These are phyloP conservation scores for Drosophila subsilvestris DNA, from an alignment of 2,888 invertebrate species.

Conservation along the genomic window DNA sequence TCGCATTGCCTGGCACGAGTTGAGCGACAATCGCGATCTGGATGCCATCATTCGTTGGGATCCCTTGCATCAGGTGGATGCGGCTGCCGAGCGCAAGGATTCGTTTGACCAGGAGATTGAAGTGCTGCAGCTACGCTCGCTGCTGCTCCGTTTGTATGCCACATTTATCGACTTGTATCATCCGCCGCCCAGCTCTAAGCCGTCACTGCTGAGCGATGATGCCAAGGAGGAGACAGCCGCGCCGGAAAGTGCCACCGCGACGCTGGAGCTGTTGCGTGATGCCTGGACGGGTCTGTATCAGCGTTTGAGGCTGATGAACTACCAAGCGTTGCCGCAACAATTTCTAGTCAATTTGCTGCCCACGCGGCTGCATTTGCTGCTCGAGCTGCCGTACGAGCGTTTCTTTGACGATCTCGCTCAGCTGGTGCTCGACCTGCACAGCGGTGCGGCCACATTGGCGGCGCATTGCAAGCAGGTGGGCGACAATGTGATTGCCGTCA, in stretches of 20 bases:
- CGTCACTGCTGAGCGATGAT: background rate
- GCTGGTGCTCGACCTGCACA: constrained; percentile 82
- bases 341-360: constrained; percentile 84
- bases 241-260: constrained; percentile 63
- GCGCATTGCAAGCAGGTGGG: constrained; percentile 78
- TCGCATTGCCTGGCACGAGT: constrained; percentile 86
- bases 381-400: constrained; percentile 82
- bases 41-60: constrained; percentile 89
- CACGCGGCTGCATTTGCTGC: constrained; percentile 81
- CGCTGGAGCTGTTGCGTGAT: constrained; percentile 77
- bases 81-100: constrained; percentile 75
- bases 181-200: constrained; percentile 52
- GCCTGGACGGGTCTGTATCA: constrained; percentile 82
- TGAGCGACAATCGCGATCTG: constrained; percentile 91
- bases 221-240: background rate
- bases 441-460: constrained; percentile 73
- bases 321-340: constrained; percentile 79
- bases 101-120: constrained; percentile 83
- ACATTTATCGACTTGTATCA: constrained; percentile 82
- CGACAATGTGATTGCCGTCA: constrained; percentile 75
- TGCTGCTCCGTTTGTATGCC: constrained; percentile 81
- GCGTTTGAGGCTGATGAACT: constrained; percentile 79
- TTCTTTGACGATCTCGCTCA: constrained; percentile 83
- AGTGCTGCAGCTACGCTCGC: constrained; percentile 81
- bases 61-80: constrained; percentile 84